Evolutionary conservation across 2,797 vertebrate genomes (phyloP), one percentile per base, ranked within the genome.

Genomic region (Clarias laeviceps): DNA sequence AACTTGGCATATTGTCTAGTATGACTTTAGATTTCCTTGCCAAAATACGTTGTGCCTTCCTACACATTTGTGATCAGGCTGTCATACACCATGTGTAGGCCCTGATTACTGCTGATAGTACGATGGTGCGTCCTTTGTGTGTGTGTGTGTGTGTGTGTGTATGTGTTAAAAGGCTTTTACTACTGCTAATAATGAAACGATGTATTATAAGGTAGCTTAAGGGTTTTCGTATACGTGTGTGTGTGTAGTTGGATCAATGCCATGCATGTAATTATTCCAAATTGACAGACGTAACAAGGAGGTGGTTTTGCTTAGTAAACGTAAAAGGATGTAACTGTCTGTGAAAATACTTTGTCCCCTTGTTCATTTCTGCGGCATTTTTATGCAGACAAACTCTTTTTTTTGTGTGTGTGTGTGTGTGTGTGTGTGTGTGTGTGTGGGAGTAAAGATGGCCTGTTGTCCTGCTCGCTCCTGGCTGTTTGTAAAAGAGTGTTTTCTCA

Each of bases 371-470:
- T 86, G 20, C 57, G 37, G 20, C 18, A 24, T 59, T 59, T 61
- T 40, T 15, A 61, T 78, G 56, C 54, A 59, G 29, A 8, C 5
- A 34, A 14, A 14, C 29, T 59, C 29, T 34, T 5, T 64, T 62
- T 77, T 22, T 29, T 70, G 6, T 70, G 17, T 81, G 15, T 50
- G 4, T 73, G 45, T 73, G 40, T 73, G 73, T 57, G 27, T 59
- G 29, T 61, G 56, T 61, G 22, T 37, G 76, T 61, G 56, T 61
- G 22, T 68, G 45, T n/a, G 34, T 80, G 73, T 82, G 29, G 40
- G 79, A 32, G 57, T 85, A 79, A 54, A 24, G 83, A 78, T 78
- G 72, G 84, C 66, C 80, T 20, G 59, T 77, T 50, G 86, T 80
- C 82, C 85, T 12, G 40, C 79, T 57, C 37, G 32, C 27, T 14